Percentiles rank a stretch among this genome's conserved stretches.
Evolutionary conservation across 2,888 invertebrate species (phyloP).

Genomic region (Atrina japonica): DNA sequence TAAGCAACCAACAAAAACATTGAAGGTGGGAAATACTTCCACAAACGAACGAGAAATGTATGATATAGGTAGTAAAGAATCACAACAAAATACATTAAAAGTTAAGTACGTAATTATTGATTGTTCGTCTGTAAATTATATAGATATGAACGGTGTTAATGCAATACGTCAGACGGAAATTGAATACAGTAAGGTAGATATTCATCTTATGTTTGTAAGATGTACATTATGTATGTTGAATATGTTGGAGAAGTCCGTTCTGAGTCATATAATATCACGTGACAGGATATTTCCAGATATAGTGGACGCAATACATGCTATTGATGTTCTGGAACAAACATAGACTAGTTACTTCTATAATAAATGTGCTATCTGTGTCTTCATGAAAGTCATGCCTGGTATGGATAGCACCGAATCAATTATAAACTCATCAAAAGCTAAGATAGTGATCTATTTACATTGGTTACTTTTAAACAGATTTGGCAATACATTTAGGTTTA

Average conservation of each 20-base stretch:
- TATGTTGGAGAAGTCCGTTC: conserved; percentile 58
- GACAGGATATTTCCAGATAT: conserved; percentile 59
- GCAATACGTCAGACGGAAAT: conserved; percentile 60
- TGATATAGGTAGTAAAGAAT: background rate
- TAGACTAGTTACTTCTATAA: no score
- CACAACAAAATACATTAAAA: conserved; percentile 1
- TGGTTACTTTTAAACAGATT: no score
- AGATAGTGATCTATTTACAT: no score
- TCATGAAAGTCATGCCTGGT: no score
- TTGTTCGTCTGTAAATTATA: conserved; percentile 71
- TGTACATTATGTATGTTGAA: conserved; percentile 57
- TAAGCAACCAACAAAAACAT: background rate
- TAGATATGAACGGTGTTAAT: conserved; percentile 71
- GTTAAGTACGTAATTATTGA: conserved; percentile 66
- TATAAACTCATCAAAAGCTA: no score
- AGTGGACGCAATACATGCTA: conserved; percentile 57
- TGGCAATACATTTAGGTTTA: no score
- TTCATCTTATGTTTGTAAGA: conserved; percentile 62
- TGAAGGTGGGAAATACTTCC: no score
- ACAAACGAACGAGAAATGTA: conserved; percentile 17
- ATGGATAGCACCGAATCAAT: no score
- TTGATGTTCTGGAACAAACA: no score
- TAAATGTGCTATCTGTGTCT: no score
- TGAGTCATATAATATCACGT: conserved; percentile 53
- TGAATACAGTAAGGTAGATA: conserved; percentile 54